These are phyloP conservation scores for Eciton burchellii DNA, from an alignment of 1,140 invertebrate genomes.

Conservation along the genomic window DNA sequence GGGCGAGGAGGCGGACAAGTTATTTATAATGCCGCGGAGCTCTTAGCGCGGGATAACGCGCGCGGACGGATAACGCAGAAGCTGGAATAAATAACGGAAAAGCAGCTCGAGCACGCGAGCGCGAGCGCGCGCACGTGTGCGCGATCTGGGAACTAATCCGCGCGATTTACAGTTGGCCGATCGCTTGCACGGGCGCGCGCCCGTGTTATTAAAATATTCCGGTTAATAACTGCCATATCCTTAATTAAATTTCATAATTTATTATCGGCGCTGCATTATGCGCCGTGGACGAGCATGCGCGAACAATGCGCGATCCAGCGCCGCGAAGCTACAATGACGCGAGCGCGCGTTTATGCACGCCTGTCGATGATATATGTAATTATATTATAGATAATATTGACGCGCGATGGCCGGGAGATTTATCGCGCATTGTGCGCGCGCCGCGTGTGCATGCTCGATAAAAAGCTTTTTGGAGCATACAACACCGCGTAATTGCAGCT, in stretches of 20 bases:
- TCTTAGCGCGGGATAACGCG: background rate
- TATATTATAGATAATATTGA: slow-evolving; percentile 63
- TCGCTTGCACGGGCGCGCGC: background rate
- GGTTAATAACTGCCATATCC: background rate
- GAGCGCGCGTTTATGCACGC: background rate
- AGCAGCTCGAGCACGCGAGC: background rate
- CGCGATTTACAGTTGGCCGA: background rate
- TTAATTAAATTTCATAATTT: background rate
- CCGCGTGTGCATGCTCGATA: slow-evolving; percentile 21
- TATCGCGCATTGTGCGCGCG: slow-evolving; percentile 51
- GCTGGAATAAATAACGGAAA: background rate
- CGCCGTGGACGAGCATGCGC: background rate
- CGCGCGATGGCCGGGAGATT: slow-evolving; percentile 38
- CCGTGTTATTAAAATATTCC: slow-evolving; percentile 10
- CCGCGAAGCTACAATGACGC: background rate
- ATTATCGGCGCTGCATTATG: background rate
- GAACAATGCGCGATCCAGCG: slow-evolving; percentile 45
- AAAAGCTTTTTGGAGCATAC: slow-evolving; percentile 55
- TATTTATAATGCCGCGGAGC: background rate
- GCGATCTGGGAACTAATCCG: background rate
- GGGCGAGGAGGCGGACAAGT: background rate
- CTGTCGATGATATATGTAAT: slow-evolving; percentile 53
- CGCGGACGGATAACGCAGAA: background rate
- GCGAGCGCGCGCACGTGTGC: too few relatives aligned
- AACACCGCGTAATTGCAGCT: slow-evolving; percentile 51